phyloP scores from a whole-genome alignment of 2,888 invertebrate genomes.

The Drosophila fulvimacula region DNA sequence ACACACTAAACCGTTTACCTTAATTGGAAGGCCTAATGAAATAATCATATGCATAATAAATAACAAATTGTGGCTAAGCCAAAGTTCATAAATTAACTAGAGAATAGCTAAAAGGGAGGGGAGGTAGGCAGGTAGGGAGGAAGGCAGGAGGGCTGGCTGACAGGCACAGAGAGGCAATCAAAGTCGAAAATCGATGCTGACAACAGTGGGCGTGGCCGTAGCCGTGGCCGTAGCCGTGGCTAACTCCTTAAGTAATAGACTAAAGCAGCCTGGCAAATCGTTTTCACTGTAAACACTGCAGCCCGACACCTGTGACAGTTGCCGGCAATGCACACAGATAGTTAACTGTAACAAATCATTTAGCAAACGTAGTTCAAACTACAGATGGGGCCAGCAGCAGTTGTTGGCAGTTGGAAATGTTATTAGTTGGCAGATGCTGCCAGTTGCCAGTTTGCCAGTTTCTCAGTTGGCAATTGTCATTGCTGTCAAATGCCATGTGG shows the following conservation, averaged over 20 bases:
- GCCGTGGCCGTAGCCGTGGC: too few species aligned
- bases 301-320: slow-evolving; percentile 1
- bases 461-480: slow-evolving; percentile 39
- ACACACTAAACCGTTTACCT: slow-evolving; percentile 18
- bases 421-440: slow-evolving; percentile 42
- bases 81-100: slow-evolving; percentile 33
- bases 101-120: background rate
- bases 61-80: slow-evolving; percentile 22
- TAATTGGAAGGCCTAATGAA: slow-evolving; percentile 48
- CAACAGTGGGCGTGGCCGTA: background rate
- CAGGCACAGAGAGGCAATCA: slow-evolving; percentile 40
- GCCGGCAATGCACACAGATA: slow-evolving; percentile 30
- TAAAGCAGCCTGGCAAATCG: slow-evolving; percentile 35
- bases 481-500: slow-evolving; percentile 66
- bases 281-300: background rate
- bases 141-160: too few species aligned
- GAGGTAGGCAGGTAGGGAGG: background rate
- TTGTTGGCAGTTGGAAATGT: slow-evolving; percentile 28
- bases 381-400: background rate
- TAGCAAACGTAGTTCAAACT: slow-evolving; percentile 25
- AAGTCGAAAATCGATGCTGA: slow-evolving; percentile 36
- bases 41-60: slow-evolving; percentile 42
- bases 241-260: slow-evolving; percentile 23
- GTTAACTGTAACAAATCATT: slow-evolving; percentile 61
- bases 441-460: slow-evolving; percentile 1